These are phyloP conservation scores for Odontomyia ornata DNA, from an alignment of 2,888 invertebrate species.

Conservation along the genomic window DNA sequence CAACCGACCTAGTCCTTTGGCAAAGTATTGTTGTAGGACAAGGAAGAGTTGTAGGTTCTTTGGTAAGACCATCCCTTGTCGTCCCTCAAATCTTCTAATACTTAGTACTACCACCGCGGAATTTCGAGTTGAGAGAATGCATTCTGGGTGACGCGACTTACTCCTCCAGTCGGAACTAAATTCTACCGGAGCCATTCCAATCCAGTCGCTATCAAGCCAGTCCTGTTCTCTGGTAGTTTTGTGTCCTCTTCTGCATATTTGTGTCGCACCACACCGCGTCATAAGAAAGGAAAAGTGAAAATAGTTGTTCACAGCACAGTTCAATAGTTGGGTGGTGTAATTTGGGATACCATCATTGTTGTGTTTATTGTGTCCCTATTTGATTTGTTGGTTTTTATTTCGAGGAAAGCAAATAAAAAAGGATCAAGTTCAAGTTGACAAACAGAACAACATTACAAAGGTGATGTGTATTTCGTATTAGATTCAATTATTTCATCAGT, in stretches of 20 bases:
- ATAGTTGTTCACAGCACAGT: slow-evolving; percentile 26
- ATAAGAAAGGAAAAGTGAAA: slow-evolving; percentile 41
- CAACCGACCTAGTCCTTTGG: slow-evolving; percentile 19
- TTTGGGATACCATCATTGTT: neutral
- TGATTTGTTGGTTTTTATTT: neutral
- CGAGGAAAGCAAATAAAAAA: slow-evolving; percentile 24
- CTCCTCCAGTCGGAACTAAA: neutral
- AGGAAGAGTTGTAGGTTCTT: slow-evolving; percentile 23
- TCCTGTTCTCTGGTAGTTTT: slow-evolving; percentile 4
- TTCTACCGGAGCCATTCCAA: slow-evolving; percentile 36
- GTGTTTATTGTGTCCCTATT: neutral
- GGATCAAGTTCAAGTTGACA: slow-evolving; percentile 37
- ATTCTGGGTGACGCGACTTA: slow-evolving; percentile 14
- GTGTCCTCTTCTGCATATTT: slow-evolving; percentile 36
- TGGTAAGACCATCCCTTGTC: neutral
- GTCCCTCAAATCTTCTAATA: neutral
- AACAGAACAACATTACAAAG: slow-evolving; percentile 29
- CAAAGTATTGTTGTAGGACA: neutral
- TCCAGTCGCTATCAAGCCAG: neutral
- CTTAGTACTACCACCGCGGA: slow-evolving; percentile 29
- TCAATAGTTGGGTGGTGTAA: slow-evolving; percentile 37
- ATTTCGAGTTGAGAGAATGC: slow-evolving; percentile 31
- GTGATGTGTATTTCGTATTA: slow-evolving; percentile 2
- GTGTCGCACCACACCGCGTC: slow-evolving; percentile 27
- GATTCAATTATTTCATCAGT: no score